Conservation (phyloP, 2,797 vertebrate genomes). For the Rhabdophis nuchalis region DNA sequence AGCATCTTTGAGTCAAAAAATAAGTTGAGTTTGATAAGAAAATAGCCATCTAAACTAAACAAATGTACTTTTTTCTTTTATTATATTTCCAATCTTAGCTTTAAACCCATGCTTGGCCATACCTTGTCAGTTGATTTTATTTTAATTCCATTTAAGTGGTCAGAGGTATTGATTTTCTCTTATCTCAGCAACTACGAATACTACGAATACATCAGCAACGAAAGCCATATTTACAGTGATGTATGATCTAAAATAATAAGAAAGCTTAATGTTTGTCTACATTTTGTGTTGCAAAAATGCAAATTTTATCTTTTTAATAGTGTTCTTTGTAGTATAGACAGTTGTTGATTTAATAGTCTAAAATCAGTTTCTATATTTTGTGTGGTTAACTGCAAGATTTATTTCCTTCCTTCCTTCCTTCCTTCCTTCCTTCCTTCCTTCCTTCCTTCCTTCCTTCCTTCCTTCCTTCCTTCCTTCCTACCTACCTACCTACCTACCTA, state of each 20-base stretch:
- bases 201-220: too few species aligned
- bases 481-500: too few species aligned
- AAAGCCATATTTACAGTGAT: neutral
- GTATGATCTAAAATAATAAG: neutral
- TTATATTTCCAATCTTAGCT: neutral
- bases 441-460: too few species aligned
- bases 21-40: neutral
- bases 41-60: neutral
- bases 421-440: too few species aligned
- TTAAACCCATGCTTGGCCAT: neutral
- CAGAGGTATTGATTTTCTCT: neutral
- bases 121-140: neutral
- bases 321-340: neutral
- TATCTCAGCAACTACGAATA: conserved; percentile 16
- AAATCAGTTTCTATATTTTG: conserved; percentile 22
- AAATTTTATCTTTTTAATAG: neutral
- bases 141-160: neutral
- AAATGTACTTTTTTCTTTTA: neutral
- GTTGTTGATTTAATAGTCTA: neutral
- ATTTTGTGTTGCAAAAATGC: conserved; percentile 5
- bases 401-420: too few species aligned
- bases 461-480: too few species aligned
- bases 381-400: neutral
- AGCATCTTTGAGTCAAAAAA: neutral
- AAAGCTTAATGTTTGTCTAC: neutral